phyloP scores from a whole-genome alignment of 2,797 vertebrate species.

The Paedocypris micromegethes region DNA sequence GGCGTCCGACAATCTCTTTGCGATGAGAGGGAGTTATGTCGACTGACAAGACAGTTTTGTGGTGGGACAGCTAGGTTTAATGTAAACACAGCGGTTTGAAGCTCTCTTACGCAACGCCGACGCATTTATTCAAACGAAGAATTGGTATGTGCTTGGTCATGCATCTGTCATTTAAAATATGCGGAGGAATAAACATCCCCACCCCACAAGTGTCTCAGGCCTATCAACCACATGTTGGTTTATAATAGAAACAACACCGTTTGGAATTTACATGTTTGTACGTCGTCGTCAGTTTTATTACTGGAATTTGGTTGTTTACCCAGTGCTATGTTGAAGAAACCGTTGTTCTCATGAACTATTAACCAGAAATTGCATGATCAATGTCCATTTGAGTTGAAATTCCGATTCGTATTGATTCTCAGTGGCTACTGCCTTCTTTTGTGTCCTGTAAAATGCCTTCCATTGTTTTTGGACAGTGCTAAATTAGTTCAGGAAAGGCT shows the following conservation, averaged over 20 bases:
- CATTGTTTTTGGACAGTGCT: conserved; percentile 1
- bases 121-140: not conserved
- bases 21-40: conserved; percentile 11
- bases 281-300: not conserved
- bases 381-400: not conserved
- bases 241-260: not conserved
- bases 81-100: conserved; percentile 8
- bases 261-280: not conserved
- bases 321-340: not conserved
- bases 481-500: not conserved
- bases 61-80: not conserved
- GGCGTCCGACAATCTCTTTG: conserved; percentile 18
- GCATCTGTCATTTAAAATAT: conserved; percentile 26
- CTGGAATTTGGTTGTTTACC: not conserved
- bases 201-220: conserved; percentile 21
- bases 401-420: not conserved
- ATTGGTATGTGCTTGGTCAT: not conserved
- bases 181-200: conserved; percentile 14
- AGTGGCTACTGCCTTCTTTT: not conserved
- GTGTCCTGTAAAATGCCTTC: not conserved
- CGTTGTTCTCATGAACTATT: not conserved
- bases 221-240: not conserved
- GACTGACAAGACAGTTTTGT: conserved; percentile 17
- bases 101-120: conserved; percentile 17
- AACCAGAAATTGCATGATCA: conserved; percentile 3